Conservation (phyloP, 2,113 vertebrate genomes). For the Dicentrarchus labrax region DNA sequence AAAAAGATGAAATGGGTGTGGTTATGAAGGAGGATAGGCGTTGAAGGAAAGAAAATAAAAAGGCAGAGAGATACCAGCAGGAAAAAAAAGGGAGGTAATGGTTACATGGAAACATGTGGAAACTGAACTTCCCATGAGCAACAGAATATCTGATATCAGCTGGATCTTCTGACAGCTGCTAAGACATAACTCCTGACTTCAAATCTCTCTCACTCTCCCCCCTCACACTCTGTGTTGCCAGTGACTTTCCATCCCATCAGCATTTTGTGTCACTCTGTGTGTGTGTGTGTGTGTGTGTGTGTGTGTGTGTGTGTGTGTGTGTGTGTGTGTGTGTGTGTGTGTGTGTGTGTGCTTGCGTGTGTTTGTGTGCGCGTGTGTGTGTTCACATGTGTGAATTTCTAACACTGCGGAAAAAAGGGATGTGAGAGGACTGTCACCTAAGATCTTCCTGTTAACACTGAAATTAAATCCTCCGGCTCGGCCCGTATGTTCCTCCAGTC, state of each 20-base stretch:
- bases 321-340: not conserved
- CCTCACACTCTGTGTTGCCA: constrained; percentile 28
- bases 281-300: not conserved
- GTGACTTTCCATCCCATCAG: constrained; percentile 72
- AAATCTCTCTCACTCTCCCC: constrained; percentile 4
- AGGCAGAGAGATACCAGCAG: not conserved
- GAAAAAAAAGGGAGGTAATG: not conserved
- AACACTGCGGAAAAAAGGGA: constrained; percentile 46
- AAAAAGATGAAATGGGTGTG: constrained; percentile 10
- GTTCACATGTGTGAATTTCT: constrained; percentile 5
- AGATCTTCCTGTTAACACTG: constrained; percentile 30
- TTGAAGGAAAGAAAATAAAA: not conserved
- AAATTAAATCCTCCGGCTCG: constrained; percentile 32
- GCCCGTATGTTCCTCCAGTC: not conserved
- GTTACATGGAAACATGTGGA: constrained; percentile 24
- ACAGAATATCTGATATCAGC: constrained; percentile 53
- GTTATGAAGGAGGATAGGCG: not conserved
- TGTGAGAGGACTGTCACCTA: constrained; percentile 43
- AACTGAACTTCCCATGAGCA: constrained; percentile 24
- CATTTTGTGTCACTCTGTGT: constrained; percentile 39
- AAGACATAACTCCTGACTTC: constrained; percentile 47
- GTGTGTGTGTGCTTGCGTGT: too few relatives aligned
- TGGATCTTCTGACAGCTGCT: constrained; percentile 55
- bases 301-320: not conserved
- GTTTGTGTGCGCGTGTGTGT: too few relatives aligned